Conservation (phyloP, 1,140 invertebrate genomes). For the Hyles euphorbiae region DNA sequence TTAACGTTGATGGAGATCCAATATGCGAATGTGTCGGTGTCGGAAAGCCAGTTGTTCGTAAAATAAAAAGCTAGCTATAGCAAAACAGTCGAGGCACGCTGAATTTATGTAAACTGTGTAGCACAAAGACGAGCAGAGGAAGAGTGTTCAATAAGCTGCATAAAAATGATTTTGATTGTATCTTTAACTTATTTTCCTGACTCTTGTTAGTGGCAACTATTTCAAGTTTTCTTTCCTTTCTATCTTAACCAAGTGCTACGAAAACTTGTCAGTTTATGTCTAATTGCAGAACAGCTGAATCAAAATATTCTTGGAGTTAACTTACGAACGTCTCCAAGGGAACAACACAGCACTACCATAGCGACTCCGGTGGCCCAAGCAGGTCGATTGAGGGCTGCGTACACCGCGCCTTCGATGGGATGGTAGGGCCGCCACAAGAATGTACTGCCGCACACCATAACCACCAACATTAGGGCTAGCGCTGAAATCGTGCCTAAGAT, state of each 20-base stretch:
- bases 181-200: too few species aligned
- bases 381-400: conserved; percentile 76
- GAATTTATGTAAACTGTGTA: too few species aligned
- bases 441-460: conserved; percentile 56
- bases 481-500: conserved; percentile 31
- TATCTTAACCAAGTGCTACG: too few species aligned
- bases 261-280: too few species aligned
- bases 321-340: conserved; percentile 73
- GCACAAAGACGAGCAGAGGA: background rate
- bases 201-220: too few species aligned
- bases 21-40: background rate
- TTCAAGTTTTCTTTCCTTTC: too few species aligned
- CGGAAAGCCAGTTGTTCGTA: background rate
- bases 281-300: too few species aligned
- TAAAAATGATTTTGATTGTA: too few species aligned
- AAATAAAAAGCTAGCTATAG: too few species aligned
- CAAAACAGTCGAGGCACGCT: too few species aligned
- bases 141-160: background rate
- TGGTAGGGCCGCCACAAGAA: conserved; percentile 68
- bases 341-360: conserved; percentile 75
- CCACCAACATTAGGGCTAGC: conserved; percentile 46
- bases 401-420: conserved; percentile 71
- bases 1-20: background rate
- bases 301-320: conserved; percentile 14
- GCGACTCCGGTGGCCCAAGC: conserved; percentile 75